Evolutionary conservation across 2,797 vertebrate genomes (phyloP).

Genomic region (Chlorospingus flavigularis): DNA sequence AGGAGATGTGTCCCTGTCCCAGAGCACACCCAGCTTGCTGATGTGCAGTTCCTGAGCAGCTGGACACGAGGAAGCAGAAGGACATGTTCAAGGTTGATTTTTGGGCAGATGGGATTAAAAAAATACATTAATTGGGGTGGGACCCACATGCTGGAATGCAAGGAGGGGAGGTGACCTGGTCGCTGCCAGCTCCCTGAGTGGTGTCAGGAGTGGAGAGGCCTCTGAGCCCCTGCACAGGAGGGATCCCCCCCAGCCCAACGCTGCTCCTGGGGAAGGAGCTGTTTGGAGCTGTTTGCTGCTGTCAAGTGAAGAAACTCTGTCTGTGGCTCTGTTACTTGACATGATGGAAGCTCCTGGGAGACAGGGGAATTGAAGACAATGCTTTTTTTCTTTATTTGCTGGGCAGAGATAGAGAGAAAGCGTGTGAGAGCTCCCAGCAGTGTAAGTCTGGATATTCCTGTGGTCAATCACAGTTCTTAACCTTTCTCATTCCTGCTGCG

Average conservation of each 20-base stretch:
- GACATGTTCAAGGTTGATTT: not conserved
- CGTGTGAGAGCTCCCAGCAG: not conserved
- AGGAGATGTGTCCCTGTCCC: not conserved
- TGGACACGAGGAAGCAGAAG: fast-evolving
- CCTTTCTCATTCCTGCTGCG: not conserved
- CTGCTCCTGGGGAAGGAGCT: not conserved
- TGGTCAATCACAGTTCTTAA: not conserved
- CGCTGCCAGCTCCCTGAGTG: fast-evolving
- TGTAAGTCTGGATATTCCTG: not conserved
- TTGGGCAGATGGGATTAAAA: not conserved
- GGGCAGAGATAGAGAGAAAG: not conserved
- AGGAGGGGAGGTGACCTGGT: fast-evolving
- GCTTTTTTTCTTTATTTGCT: not conserved
- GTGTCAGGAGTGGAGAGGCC: not conserved
- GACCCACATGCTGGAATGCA: not conserved
- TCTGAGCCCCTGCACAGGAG: not conserved
- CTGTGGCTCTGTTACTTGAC: not conserved
- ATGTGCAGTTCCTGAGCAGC: not conserved
- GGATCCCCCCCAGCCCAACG: fast-evolving
- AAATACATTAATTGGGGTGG: not conserved
- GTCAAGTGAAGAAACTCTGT: not conserved
- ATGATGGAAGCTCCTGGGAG: not conserved
- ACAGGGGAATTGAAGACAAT: not conserved
- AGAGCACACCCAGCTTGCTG: not conserved
- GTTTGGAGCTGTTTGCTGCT: not conserved